Percentiles rank a stretch among this genome's conserved stretches.
Conservation (phyloP, 2,888 invertebrate genomes). For the Cataglyphis livida region DNA sequence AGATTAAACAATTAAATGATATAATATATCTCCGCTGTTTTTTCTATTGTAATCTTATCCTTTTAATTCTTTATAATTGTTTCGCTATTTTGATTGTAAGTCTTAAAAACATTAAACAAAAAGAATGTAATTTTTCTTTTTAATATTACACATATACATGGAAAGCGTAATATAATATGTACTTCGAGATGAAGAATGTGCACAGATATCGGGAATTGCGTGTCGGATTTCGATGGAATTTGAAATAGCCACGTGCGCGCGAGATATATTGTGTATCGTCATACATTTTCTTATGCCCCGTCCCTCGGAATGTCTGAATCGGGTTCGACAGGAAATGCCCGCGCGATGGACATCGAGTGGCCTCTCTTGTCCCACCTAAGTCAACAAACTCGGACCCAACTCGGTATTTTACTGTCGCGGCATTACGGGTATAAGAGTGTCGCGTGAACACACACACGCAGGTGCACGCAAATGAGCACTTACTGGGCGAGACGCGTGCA, state of each 20-base stretch:
- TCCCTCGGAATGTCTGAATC: constrained; percentile 64
- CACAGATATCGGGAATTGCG: neutral
- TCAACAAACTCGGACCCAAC: constrained; percentile 66
- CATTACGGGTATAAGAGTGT: constrained; percentile 62
- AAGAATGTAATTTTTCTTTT: neutral
- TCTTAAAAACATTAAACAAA: neutral
- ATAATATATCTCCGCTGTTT: neutral
- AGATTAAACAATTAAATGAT: neutral
- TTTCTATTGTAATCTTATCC: neutral
- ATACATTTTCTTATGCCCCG: constrained; percentile 33
- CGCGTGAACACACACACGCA: constrained; percentile 68
- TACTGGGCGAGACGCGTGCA: constrained; percentile 26
- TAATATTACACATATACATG: neutral
- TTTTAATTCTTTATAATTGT: neutral
- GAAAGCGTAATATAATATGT: neutral
- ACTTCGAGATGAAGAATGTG: neutral
- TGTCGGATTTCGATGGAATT: neutral
- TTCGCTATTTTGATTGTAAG: neutral
- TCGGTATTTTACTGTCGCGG: constrained; percentile 66
- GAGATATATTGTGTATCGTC: neutral
- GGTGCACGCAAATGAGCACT: constrained; percentile 67
- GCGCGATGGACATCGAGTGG: constrained; percentile 72
- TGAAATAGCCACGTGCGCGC: constrained; percentile 8
- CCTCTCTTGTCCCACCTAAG: constrained; percentile 72
- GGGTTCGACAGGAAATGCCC: constrained; percentile 64